These are phyloP conservation scores for Minunthozetes semirufus DNA, from an alignment of 2,888 invertebrate species.

Conservation along the genomic window DNA sequence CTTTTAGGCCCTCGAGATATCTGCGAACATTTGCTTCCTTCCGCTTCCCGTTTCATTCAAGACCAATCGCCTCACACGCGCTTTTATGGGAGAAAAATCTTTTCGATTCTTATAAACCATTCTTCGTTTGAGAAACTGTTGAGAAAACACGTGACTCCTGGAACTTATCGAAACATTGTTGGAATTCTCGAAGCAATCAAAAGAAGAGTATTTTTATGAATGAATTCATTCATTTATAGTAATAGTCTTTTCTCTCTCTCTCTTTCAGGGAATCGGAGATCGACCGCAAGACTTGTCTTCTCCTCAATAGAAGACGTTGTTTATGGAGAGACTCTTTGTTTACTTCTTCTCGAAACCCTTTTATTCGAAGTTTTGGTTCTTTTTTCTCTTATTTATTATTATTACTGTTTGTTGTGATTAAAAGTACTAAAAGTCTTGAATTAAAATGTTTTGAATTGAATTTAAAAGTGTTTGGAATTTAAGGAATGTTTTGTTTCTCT, in stretches of 20 bases:
- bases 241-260: background rate
- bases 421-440: no score
- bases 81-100: constrained; percentile 69
- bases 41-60: constrained; percentile 71
- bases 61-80: constrained; percentile 83
- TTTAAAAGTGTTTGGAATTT: no score
- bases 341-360: background rate
- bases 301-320: background rate
- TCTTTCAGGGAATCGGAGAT: constrained; percentile 32
- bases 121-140: constrained; percentile 67
- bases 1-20: constrained; percentile 68
- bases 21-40: constrained; percentile 68
- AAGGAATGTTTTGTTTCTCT: no score
- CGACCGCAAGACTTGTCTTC: constrained; percentile 18
- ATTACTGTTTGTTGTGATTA: no score
- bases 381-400: no score
- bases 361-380: no score
- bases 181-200: constrained; percentile 60
- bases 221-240: background rate
- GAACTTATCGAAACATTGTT: constrained; percentile 71
- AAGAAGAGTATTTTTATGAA: constrained; percentile 40
- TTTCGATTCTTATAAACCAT: constrained; percentile 64
- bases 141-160: constrained; percentile 69
- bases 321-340: background rate
- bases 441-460: no score